A percentile compares a stretch with the other conserved stretches of the same genome.
These are phyloP conservation scores for Alosa sapidissima DNA, from an alignment of 2,797 vertebrate species.

Conservation along the genomic window DNA sequence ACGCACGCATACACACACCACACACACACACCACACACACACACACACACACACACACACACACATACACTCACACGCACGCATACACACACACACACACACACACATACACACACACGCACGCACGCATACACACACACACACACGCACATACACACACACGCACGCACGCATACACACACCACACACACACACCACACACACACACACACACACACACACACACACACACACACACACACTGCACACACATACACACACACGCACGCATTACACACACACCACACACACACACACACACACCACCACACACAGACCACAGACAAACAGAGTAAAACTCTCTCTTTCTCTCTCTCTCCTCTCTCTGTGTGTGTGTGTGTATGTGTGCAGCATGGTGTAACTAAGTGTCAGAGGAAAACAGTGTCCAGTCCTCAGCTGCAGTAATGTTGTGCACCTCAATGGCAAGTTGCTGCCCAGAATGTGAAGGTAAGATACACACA, in stretches of 20 bases:
- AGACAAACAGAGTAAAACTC: too few species aligned
- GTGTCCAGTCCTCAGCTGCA: slow-evolving; percentile 77
- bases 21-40: not conserved
- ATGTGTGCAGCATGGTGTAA: slow-evolving; percentile 83
- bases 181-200: not conserved
- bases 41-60: not conserved
- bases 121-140: not conserved
- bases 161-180: too few species aligned
- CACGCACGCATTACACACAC: too few species aligned
- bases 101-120: not conserved
- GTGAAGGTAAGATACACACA: slow-evolving; percentile 69
- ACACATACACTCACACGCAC: too few species aligned
- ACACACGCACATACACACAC: not conserved
- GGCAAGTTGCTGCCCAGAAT: slow-evolving; percentile 88
- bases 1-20: too few species aligned
- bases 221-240: not conserved
- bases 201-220: not conserved
- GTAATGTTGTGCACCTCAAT: slow-evolving; percentile 73
- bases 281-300: not conserved
- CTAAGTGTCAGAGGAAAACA: slow-evolving; percentile 92
- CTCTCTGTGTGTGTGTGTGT: slow-evolving; percentile 7
- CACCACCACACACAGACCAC: not conserved
- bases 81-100: not conserved
- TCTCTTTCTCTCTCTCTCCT: slow-evolving; percentile 1
- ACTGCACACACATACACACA: not conserved